Evolutionary conservation across 2,797 vertebrate species (phyloP).

Genomic region (Anas bernieri): DNA sequence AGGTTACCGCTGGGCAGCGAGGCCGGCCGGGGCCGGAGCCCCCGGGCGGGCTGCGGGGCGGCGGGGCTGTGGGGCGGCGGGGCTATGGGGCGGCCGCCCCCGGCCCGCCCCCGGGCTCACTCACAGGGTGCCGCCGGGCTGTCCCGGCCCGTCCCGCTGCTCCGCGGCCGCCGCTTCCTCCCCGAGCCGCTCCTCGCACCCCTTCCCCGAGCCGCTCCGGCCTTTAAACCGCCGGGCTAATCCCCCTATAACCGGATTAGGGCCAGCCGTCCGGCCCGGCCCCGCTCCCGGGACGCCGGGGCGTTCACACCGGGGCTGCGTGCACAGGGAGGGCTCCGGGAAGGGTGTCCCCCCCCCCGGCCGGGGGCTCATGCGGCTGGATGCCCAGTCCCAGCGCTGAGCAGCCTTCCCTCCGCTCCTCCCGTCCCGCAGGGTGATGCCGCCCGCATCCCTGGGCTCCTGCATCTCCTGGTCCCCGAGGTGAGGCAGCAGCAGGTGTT

Average conservation of each 20-base stretch:
- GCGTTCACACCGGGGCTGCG: not conserved
- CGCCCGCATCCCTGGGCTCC: too few species aligned
- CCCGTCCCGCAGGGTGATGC: accelerated
- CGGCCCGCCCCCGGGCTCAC: constrained; percentile 37
- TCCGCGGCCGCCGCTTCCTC: not conserved
- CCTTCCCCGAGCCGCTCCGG: not conserved
- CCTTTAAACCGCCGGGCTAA: constrained; percentile 49
- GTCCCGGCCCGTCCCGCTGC: not conserved
- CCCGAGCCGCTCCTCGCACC: not conserved
- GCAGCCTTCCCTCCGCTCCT: not conserved
- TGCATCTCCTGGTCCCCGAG: not conserved
- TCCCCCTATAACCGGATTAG: constrained; percentile 38
- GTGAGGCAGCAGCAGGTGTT: not conserved
- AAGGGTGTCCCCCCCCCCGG: too few species aligned
- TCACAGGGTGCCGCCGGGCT: not conserved
- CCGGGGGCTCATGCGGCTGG: constrained; percentile 80
- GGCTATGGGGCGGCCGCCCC: constrained; percentile 16
- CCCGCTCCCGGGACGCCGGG: not conserved
- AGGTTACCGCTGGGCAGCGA: not conserved
- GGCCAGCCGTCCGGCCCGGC: not conserved
- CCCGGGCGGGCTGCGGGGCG: not conserved
- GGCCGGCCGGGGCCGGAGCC: not conserved
- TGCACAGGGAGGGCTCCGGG: not conserved
- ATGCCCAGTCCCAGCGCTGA: constrained; percentile 77
- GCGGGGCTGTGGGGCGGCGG: not conserved